These are phyloP conservation scores for Coregonus clupeaformis DNA, from an alignment of 2,113 vertebrate genomes.

Conservation along the genomic window DNA sequence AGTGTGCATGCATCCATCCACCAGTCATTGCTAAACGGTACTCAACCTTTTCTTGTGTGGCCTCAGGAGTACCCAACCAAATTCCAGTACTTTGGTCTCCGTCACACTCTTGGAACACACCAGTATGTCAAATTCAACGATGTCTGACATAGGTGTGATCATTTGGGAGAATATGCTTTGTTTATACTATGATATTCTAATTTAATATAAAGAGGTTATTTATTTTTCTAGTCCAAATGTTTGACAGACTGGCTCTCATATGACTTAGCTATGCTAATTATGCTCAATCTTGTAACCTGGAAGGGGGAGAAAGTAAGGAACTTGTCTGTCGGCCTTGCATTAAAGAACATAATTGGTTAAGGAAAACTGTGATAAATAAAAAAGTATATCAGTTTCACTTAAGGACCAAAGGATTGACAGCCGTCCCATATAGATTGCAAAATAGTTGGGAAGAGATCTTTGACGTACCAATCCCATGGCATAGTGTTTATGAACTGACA, in stretches of 20 bases:
- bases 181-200: slow-evolving; percentile 10
- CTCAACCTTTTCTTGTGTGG: background rate
- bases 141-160: background rate
- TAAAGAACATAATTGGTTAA: no score
- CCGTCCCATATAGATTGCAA: no score
- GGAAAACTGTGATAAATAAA: no score
- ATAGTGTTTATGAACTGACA: no score
- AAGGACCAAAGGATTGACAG: no score
- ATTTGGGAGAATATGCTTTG: background rate
- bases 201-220: slow-evolving; percentile 38
- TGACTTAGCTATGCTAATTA: slow-evolving; percentile 32
- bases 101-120: slow-evolving; percentile 6
- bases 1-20: background rate
- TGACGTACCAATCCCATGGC: no score
- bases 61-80: slow-evolving; percentile 1
- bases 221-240: slow-evolving; percentile 30
- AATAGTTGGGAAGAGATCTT: no score
- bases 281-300: slow-evolving; percentile 31
- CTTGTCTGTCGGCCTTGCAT: no score
- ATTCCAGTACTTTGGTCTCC: background rate
- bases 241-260: slow-evolving; percentile 2
- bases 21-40: background rate
- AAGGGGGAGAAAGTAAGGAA: no score
- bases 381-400: no score
- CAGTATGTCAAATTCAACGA: background rate